Base-by-base conservation (phyloP, 2,113 vertebrate genomes). In the Anseranas semipalmata region DNA sequence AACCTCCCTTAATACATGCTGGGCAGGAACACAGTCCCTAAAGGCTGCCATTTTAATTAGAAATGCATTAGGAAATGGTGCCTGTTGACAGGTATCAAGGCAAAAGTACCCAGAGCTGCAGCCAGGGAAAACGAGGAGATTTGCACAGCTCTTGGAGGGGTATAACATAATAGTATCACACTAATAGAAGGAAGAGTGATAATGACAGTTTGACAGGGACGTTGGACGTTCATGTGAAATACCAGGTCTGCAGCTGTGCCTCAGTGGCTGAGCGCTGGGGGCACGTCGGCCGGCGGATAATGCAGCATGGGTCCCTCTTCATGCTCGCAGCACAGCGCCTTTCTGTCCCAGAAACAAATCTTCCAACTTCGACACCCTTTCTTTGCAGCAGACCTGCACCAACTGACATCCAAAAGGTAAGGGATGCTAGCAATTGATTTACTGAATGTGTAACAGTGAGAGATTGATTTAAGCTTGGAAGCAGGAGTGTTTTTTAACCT, bases 21-120 rank as follows among this genome's bases (percentile, higher is more conserved):
- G 58, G 90, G 83, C 85, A 93, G 68, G 58, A 87, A 63, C 27
- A n/a, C 1, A 56, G 87, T 86, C 91, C 93, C 93, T 59, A 63
- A 21, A 91, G 92, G 73, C 79, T 87, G 88, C 39, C 39, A 41
- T 84, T 81, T 92, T 84, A 93, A 95, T 96, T 93, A 93, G 77
- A 91, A 81, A 88, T 76, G 58, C 71, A 70, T 19, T 39, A 95
- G 84, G 94, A 96, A 87, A 82, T 37, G 55, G 59, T 79, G 83
- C 62, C 79, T 74, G 90, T 27, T 85, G 67, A 75, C 58, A 71
- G 63, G 32, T 24, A 71, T 21, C 30, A 67, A 76, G 87, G 59
- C 70, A 65, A 35, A 88, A 84, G 58, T 84, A 70, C 66, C 88
- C 20, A 39, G 83, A 85, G 95, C 41, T 45, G 20, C 37, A 91